Evolutionary conservation across 2,797 vertebrate species (phyloP).

Genomic region (Sebastes steindachneri): DNA sequence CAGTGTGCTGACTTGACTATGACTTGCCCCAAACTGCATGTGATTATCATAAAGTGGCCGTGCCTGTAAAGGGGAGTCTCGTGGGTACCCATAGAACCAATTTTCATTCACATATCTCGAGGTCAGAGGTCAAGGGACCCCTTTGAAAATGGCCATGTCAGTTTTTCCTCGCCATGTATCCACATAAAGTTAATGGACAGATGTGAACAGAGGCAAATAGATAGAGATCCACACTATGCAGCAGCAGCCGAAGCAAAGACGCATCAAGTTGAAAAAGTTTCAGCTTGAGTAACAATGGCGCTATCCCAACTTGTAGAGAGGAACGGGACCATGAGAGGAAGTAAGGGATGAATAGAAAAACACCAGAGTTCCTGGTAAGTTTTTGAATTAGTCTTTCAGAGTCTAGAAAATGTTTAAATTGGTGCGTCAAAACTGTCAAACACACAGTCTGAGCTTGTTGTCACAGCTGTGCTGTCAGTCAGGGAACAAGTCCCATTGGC

Average conservation of each 20-base stretch:
- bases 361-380: background rate
- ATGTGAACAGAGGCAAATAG: background rate
- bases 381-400: background rate
- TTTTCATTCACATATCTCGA: no score
- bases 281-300: background rate
- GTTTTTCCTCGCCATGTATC: no score
- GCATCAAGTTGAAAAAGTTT: background rate
- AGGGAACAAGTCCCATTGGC: background rate
- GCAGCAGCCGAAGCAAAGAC: background rate
- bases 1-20: no score
- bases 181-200: no score
- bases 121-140: no score
- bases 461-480: slow-evolving; percentile 22
- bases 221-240: background rate
- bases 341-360: background rate
- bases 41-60: no score
- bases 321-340: background rate
- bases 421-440: background rate
- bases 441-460: background rate
- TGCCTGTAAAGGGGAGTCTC: no score
- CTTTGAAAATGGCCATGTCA: no score
- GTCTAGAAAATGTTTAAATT: background rate
- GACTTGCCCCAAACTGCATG: no score
- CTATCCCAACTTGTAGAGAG: background rate
- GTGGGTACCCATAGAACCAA: no score